Percentiles rank a stretch among this genome's conserved stretches.
phyloP scores from a whole-genome alignment of 2,113 vertebrate genomes.

The Glareola pratincola region DNA sequence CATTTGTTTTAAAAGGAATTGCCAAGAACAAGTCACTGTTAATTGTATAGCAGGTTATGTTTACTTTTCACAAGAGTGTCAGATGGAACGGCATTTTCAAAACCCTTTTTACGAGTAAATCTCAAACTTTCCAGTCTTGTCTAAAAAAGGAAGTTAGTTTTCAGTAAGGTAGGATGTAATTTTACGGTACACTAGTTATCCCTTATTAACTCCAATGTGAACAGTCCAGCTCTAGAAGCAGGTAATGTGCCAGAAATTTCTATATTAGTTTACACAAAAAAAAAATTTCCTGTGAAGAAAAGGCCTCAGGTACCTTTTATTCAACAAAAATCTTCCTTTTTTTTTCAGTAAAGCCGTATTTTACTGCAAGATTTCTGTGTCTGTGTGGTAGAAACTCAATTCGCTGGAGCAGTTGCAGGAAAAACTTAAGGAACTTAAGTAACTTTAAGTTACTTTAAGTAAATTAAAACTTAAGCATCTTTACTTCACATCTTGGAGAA shows the following conservation, averaged over 20 bases:
- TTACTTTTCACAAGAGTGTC: constrained; percentile 16
- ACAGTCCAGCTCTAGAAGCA: neutral
- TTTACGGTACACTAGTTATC: neutral
- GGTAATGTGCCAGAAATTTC: neutral
- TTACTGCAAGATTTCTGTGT: neutral
- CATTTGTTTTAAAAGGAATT: constrained; percentile 26
- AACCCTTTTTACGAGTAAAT: neutral
- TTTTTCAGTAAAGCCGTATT: neutral
- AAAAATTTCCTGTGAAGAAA: neutral
- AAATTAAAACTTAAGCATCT: no score
- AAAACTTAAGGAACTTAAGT: neutral
- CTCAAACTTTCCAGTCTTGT: neutral
- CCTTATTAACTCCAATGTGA: neutral
- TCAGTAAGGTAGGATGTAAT: neutral
- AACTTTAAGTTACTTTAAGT: no score
- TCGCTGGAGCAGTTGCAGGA: neutral
- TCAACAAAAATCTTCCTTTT: neutral
- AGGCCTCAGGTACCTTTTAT: neutral
- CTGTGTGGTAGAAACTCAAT: neutral
- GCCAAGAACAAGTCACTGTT: constrained; percentile 16
- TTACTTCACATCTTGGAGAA: neutral
- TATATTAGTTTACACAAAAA: neutral
- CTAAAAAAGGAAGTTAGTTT: neutral
- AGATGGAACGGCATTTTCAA: neutral
- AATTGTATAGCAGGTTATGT: constrained; percentile 23